Evolutionary conservation across 2,797 vertebrate species (phyloP).

Genomic region (Perodicticus potto): DNA sequence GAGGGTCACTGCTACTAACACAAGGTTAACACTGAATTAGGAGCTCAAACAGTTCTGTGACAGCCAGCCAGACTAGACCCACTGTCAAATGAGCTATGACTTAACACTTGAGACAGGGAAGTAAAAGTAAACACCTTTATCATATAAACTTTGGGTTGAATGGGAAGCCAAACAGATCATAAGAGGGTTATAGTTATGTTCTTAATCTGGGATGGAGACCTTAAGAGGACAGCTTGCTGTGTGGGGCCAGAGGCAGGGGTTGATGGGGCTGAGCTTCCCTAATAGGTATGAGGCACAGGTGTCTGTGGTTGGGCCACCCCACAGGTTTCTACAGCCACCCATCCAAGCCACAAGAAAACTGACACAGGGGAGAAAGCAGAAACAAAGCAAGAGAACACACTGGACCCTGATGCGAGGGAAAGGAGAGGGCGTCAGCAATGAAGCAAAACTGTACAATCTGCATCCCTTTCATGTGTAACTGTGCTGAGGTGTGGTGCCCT

Average conservation of each 20-base stretch:
- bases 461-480: constrained; percentile 81
- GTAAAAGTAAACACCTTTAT: constrained; percentile 48
- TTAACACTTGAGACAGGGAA: constrained; percentile 36
- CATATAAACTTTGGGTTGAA: neutral
- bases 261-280: neutral
- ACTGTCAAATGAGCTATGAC: neutral
- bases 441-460: constrained; percentile 60
- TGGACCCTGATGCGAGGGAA: neutral
- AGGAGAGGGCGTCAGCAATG: neutral
- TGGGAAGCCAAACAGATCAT: constrained; percentile 42
- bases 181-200: neutral
- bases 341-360: neutral
- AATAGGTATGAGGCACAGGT: neutral
- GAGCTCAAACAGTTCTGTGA: neutral
- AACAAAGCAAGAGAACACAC: neutral
- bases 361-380: neutral
- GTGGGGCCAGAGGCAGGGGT: neutral
- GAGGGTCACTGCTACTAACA: neutral
- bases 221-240: neutral
- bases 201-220: neutral
- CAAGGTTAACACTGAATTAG: neutral
- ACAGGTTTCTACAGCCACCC: neutral
- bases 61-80: neutral
- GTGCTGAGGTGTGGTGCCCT: neutral
- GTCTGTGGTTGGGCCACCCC: neutral